Base-by-base conservation (phyloP, 2,113 vertebrate genomes). In the Oenanthe oenanthe region DNA sequence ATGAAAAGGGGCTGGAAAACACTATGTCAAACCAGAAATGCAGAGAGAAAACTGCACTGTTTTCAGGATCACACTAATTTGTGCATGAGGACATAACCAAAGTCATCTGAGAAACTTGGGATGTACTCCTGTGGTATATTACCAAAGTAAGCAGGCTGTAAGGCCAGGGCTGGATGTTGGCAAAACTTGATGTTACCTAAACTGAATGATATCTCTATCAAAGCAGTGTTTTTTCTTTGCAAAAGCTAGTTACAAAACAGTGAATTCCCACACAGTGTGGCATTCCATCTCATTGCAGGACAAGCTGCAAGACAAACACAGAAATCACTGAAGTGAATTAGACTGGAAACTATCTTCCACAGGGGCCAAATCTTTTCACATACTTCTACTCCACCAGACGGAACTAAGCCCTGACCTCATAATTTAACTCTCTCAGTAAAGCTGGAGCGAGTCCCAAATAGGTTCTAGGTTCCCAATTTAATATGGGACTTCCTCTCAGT, bases 321-420 rank as follows among this genome's bases (percentile, higher is more conserved):
- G 71, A 70, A 92, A 47, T 54, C 70, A 36, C 16, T 94, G 68
- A 89, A 76, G 79, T 95, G 90, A 93, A 86, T 71, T 95, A 91
- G 94, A 90, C 86, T 82, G 68, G 60, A 97, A 95, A 96, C 67
- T 88, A 61, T 73, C 84, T 89, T 92, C 43, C 53, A 51, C 20
- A 42, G 26, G 12, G 85, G 58, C 67, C 95, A 95, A 91, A 78
- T 29, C 5, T 80, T 92, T 78, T 80, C 82, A 73, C 20, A 36
- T 85, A 73, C 73, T 93, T 96, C 71, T 82, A 13, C 26, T 70
- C 31, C n/a, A n/a, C 48, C 54, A 90, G 62, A 65, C 42, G 73
- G 62, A 82, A 16, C 31, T 78, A 93, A 71, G 42, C 36, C 12
- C 36, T 72, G 45, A 43, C 2, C 2, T 43, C 16, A 4, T 9